A percentile compares a stretch with the other conserved stretches of the same genome.
phyloP scores from a whole-genome alignment of 2,797 vertebrate species.

The Ctenochaetus hawaiiensis region DNA sequence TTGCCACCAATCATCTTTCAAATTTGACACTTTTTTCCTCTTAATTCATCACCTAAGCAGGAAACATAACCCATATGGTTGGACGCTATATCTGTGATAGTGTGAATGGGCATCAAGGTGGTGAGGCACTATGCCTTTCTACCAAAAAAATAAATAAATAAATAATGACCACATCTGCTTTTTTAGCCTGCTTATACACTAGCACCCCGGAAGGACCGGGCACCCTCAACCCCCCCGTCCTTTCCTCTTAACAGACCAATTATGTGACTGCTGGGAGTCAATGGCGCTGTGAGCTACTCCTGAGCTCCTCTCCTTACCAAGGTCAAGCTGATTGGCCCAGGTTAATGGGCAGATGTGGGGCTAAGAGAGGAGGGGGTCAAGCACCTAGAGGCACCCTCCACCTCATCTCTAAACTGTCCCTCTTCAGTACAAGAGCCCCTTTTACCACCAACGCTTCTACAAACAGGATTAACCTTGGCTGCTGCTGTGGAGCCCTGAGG shows the following conservation, averaged over 20 bases:
- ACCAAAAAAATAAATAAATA: constrained; percentile 10
- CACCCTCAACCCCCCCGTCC: constrained; percentile 26
- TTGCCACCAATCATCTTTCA: constrained; percentile 8
- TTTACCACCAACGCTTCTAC: constrained; percentile 72
- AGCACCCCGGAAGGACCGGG: constrained; percentile 29
- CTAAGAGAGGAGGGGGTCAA: constrained; percentile 83
- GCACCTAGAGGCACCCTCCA: constrained; percentile 84
- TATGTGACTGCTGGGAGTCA: constrained; percentile 81
- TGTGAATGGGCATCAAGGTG: not conserved
- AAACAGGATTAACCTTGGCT: constrained; percentile 84
- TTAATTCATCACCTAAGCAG: constrained; percentile 24
- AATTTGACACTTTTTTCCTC: constrained; percentile 12
- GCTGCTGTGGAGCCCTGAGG: constrained; percentile 37
- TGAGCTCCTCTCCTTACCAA: constrained; percentile 79
- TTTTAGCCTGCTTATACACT: constrained; percentile 45
- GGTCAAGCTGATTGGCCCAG: constrained; percentile 88
- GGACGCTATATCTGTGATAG: not conserved
- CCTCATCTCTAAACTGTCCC: constrained; percentile 82
- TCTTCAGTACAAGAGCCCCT: constrained; percentile 80
- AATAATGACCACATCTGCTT: constrained; percentile 41
- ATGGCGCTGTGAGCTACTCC: constrained; percentile 76
- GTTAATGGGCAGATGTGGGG: constrained; percentile 86
- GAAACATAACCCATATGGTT: constrained; percentile 2
- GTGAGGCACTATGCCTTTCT: constrained; percentile 13
- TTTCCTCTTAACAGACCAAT: constrained; percentile 79